Conservation (phyloP, 2,888 invertebrate genomes). For the Blera fallax region DNA sequence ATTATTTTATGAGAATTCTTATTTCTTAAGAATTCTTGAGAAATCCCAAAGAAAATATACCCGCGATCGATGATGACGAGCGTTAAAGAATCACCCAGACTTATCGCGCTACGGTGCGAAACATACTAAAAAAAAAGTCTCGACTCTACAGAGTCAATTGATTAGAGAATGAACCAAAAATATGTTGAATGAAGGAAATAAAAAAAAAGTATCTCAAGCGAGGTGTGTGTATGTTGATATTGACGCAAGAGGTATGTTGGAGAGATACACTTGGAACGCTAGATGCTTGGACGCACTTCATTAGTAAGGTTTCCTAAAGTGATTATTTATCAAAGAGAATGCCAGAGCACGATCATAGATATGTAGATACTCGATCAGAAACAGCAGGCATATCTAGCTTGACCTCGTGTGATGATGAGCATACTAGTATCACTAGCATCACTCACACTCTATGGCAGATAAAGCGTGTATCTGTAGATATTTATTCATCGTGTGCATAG, state of each 20-base stretch:
- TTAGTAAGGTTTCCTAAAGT: slow-evolving; percentile 30
- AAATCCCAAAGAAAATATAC: slow-evolving; percentile 12
- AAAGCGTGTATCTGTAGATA: not conserved
- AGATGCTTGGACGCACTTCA: slow-evolving; percentile 5
- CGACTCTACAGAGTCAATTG: slow-evolving; percentile 15
- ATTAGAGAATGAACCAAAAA: slow-evolving; percentile 32
- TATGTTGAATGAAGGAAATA: slow-evolving; percentile 1
- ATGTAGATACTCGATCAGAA: not conserved
- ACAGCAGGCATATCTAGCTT: not conserved
- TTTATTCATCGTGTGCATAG: not conserved
- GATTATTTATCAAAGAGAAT: not conserved
- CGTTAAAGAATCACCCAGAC: slow-evolving; percentile 21
- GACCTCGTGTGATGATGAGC: slow-evolving; percentile 17
- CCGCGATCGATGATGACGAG: slow-evolving; percentile 1
- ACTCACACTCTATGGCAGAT: not conserved
- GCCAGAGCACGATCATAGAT: not conserved
- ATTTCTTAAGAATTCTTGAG: not conserved
- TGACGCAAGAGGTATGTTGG: slow-evolving; percentile 5
- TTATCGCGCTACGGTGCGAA: slow-evolving; percentile 22
- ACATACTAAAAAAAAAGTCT: slow-evolving; percentile 33
- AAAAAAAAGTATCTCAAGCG: not conserved
- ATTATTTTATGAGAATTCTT: not conserved
- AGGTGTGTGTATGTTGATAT: slow-evolving; percentile 17
- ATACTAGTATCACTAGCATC: not conserved
- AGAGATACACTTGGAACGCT: not conserved